Base-by-base conservation (phyloP, 2,888 invertebrate species). In the Mesoligia furuncula region DNA sequence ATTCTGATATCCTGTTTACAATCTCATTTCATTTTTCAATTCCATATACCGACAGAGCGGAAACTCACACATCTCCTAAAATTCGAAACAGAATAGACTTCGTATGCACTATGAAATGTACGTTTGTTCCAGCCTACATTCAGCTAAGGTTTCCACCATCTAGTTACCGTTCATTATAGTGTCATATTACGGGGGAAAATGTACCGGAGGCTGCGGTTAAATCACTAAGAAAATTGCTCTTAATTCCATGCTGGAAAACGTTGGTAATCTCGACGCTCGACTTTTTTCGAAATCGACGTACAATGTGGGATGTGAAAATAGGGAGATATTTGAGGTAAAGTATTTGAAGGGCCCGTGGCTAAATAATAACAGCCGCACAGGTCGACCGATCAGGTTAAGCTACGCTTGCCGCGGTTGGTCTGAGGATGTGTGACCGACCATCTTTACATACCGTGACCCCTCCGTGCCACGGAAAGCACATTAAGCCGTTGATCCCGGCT, bases 171-270 rank as follows among this genome's bases (percentile, higher is more conserved):
- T 87, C 77, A 87, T 84, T 85, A 84, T 66, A 82, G 89, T 86
- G 79, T 89, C 84, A 61, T 75, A 70, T 89, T 87, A 73, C 74
- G 2, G 24, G 13, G 39, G 79, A 65, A 81, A 89, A 65, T 9
- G 79, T 73, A 59, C 64, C 57, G 24, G 61, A 9, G 51, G 66
- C 73, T 76, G 79, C 76, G 81, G 89, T 85, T 79, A 88, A 89
- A 85, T 89, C 79, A 79, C 80, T 77, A 59, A 82, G 90, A 85
- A 88, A 88, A 88, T 88, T 85, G 80, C 84, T 80, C 81, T 79
- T 86, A 83, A 88, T 87, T 86, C 62, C 42, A 45, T 75, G 65
- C 70, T 31, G 77, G 61, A 57, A 77, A 73, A 51, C 48, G 67
- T n/a, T 17, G 68, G 74, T 85, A 76, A 81, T 81, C 71, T n/a